Base-by-base conservation (phyloP, 2,113 vertebrate genomes). In the Calonectris borealis region DNA sequence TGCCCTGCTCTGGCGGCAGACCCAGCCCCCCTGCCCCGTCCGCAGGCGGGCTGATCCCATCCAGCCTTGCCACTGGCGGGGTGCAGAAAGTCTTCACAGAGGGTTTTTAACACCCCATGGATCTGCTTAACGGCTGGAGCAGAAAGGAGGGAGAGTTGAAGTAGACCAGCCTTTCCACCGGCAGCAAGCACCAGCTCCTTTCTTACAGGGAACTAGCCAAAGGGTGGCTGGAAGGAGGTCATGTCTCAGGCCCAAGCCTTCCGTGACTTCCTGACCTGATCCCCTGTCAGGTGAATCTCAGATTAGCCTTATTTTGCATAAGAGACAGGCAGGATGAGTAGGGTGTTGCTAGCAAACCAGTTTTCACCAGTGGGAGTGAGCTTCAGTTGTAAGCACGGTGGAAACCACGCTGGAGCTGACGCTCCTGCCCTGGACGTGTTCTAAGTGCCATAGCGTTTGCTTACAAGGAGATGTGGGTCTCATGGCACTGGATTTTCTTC, bases 301-400 rank as follows among this genome's bases (percentile, higher is more conserved):
- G 86, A 73, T 94, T 49, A 93, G 71, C 62, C 32, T 62, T 70
- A 24, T 19, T 94, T 94, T 94, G 69, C 46, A 31, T 94, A 78
- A 78, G 69, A 91, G 94, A 71, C 89, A 48, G 86, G 88, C 60
- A 61, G 72, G 64, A 62, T 80, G 71, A 88, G 55, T 32, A 80
- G 91, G 60, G 72, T 84, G 68, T 55, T 96, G 69, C 88, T 86
- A 73, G 60, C 88, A 95, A 96, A 95, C 76, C 76, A 71, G 86
- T 97, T 97, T 78, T 73, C 64, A 66, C 7, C 1, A 19, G 80
- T 88, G 76, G 88, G 88, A 94, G 64, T 21, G 42, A 92, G 72
- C 46, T 81, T 81, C 42, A n/a, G 48, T 83, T 90, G 85, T 76
- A 31, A 90, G 86, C 36, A n/a, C 2, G 2, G 46, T 81, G 51